A percentile compares a stretch with the other conserved stretches of the same genome.
phyloP scores from a whole-genome alignment of 2,797 vertebrate species.

The Danio albolineatus region DNA sequence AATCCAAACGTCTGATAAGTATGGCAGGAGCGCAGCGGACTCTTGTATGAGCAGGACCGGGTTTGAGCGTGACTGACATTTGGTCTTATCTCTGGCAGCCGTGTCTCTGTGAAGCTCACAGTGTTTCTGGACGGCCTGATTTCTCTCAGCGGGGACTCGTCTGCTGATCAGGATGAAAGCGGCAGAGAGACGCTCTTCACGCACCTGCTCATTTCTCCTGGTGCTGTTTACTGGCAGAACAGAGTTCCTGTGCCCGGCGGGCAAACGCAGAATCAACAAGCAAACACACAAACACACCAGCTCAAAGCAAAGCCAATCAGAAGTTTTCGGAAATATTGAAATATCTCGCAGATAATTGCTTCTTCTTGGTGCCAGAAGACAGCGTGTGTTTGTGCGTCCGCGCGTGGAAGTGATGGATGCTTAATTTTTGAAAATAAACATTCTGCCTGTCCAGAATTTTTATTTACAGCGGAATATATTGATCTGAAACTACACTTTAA shows the following conservation, averaged over 20 bases:
- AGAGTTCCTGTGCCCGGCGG: slow-evolving; percentile 14
- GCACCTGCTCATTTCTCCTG: slow-evolving; percentile 36
- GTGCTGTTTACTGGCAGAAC: slow-evolving; percentile 31
- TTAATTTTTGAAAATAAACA: slow-evolving; percentile 12
- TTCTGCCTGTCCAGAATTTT: background rate
- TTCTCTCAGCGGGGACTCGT: slow-evolving; percentile 30
- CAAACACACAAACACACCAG: slow-evolving; percentile 21
- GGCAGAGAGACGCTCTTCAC: slow-evolving; percentile 14
- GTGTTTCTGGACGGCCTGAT: slow-evolving; percentile 29
- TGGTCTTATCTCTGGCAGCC: slow-evolving; percentile 10
- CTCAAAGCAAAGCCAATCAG: slow-evolving; percentile 34
- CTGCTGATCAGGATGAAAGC: slow-evolving; percentile 47
- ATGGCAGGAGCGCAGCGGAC: background rate
- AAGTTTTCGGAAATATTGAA: slow-evolving; percentile 27
- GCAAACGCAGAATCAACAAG: slow-evolving; percentile 28
- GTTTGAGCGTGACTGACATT: slow-evolving; percentile 36
- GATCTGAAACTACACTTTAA: background rate
- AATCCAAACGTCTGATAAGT: background rate
- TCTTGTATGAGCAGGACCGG: background rate
- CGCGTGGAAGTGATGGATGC: background rate
- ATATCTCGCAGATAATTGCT: slow-evolving; percentile 41
- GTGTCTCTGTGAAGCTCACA: slow-evolving; percentile 30
- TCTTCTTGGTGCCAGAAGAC: slow-evolving; percentile 7
- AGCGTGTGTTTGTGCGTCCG: background rate
- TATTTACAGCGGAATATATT: background rate